Base-by-base conservation (phyloP, 2,888 invertebrate genomes). In the Tillus elongatus region DNA sequence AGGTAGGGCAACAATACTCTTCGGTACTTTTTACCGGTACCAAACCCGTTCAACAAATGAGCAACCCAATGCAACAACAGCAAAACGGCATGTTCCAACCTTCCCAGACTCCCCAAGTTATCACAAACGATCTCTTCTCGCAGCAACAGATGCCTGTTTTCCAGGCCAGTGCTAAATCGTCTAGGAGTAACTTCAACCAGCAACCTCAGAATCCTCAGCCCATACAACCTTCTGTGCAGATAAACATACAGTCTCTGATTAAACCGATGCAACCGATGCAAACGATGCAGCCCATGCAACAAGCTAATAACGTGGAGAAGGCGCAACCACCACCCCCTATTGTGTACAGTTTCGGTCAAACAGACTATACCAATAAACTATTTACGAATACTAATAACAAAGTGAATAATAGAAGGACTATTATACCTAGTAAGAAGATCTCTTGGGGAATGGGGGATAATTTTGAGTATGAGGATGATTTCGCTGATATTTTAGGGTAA, bases 401-500 rank as follows among this genome's bases (percentile, higher is more conserved):
- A 27, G 26, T 34, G 12, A 36, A 39, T 33, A 38, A 28, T 31
- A 44, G 36, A 29, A 46, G 45, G 35, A 39, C 44, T 4, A 35
- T 43, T 4, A 36, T 48, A 10, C 43, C 46, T 2, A 51, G 45
- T 35, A 57, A 58, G 35, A 57, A 57, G 39, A 50, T 60, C 13
- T 49, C 52, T 3, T 62, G 61, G 62, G 56, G 53, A 3, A 45
- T 52, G 53, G 56, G 53, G 49, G 62, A 47, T 51, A 60, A 45
- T 49, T 55, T 46, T 52, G 54, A 58, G 12, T 57, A 60, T 36
- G 74, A 74, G 15, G 80, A 82, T 51, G 76, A 81, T 47, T 77
- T 82, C 53, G 79, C 80, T 3, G 77, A 79, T 52, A 77, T 84
- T 46, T 67, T 85, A 45, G 84, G 84, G 85, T 84, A 59, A 60